phyloP scores from a whole-genome alignment of 2,888 invertebrate genomes.

The Drosophila histrio region DNA sequence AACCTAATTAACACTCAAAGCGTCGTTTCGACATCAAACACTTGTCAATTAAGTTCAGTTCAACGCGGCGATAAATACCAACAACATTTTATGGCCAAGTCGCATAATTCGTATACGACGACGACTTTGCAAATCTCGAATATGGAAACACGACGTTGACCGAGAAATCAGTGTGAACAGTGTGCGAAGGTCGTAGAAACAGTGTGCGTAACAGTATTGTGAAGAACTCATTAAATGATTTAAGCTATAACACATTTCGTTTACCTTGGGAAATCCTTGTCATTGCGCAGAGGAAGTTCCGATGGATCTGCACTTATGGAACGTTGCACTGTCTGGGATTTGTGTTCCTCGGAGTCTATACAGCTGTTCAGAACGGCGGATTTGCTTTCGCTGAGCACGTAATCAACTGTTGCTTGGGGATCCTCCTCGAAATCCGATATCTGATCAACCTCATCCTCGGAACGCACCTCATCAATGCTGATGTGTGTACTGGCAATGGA shows the following conservation, averaged over 20 bases:
- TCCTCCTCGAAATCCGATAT: conserved; percentile 69
- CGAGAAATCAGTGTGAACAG: background rate
- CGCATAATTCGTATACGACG: conserved; percentile 38
- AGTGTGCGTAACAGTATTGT: background rate
- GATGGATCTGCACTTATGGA: conserved; percentile 57
- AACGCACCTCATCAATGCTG: conserved; percentile 81
- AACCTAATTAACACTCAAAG: conserved; percentile 49
- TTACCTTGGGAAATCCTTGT: conserved; percentile 79
- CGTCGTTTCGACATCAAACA: conserved; percentile 12
- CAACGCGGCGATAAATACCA: conserved; percentile 2
- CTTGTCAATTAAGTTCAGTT: conserved; percentile 50
- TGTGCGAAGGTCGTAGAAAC: conserved; percentile 18
- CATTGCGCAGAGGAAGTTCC: conserved; percentile 31
- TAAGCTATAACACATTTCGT: background rate
- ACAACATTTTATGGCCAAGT: conserved; percentile 47
- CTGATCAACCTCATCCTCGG: conserved; percentile 83
- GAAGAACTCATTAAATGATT: background rate
- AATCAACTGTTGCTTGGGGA: conserved; percentile 39
- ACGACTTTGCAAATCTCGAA: conserved; percentile 35
- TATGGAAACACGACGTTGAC: conserved; percentile 31
- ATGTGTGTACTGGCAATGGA: conserved; percentile 42
- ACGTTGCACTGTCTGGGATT: conserved; percentile 46
- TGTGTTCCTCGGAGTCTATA: conserved; percentile 13
- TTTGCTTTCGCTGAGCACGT: conserved; percentile 62
- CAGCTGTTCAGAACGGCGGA: conserved; percentile 49